These are phyloP conservation scores for Xestia c-nigrum DNA, from an alignment of 2,888 invertebrate species.

Conservation along the genomic window DNA sequence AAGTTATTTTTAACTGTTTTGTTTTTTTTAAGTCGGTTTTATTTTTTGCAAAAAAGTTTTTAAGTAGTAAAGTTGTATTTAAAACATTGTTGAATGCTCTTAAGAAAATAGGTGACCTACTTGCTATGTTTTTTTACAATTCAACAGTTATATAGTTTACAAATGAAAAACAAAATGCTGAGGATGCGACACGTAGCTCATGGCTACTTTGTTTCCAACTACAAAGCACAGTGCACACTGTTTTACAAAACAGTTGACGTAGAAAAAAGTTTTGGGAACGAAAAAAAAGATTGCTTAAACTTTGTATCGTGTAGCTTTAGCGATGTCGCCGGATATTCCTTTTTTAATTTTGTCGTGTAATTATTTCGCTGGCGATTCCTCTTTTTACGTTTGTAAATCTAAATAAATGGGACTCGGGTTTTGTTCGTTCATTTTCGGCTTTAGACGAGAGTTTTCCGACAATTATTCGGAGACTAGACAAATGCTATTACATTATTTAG, in stretches of 20 bases:
- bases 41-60: no score
- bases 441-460: constrained; percentile 33
- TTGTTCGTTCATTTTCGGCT: constrained; percentile 56
- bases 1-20: no score
- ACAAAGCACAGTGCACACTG: constrained; percentile 59
- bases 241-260: constrained; percentile 57
- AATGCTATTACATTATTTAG: constrained; percentile 45
- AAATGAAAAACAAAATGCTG: constrained; percentile 45
- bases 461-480: constrained; percentile 56
- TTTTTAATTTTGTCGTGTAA: constrained; percentile 69
- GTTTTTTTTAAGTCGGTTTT: no score
- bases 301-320: constrained; percentile 60
- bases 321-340: constrained; percentile 53
- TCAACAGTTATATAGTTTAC: constrained; percentile 28
- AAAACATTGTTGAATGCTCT: neutral
- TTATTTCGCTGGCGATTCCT: constrained; percentile 65
- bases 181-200: constrained; percentile 40
- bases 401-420: constrained; percentile 62
- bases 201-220: constrained; percentile 62
- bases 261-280: constrained; percentile 53
- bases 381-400: constrained; percentile 63
- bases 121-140: neutral
- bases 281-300: constrained; percentile 60
- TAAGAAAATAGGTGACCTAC: neutral
- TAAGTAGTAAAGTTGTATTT: neutral